Conservation (phyloP, 2,797 vertebrate genomes). For the Chrosomus eos region DNA sequence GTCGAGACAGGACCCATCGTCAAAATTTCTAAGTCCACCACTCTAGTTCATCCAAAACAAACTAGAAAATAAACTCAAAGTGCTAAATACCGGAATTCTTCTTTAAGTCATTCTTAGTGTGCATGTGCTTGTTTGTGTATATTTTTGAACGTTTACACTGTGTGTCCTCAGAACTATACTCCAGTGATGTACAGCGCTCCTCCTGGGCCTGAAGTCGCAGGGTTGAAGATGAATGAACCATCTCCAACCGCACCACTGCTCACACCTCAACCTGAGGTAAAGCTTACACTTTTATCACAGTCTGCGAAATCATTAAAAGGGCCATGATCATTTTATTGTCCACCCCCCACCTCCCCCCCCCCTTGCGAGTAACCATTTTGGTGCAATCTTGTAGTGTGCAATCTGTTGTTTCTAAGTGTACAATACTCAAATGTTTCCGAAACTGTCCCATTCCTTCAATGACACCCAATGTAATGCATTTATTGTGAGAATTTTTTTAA, state of each 20-base stretch:
- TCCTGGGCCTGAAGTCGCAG: slow-evolving; percentile 43
- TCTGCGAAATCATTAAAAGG: background rate
- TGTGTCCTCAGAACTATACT: slow-evolving; percentile 63
- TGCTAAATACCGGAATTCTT: too few relatives aligned
- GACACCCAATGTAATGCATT: background rate
- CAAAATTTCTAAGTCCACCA: too few relatives aligned
- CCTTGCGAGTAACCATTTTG: background rate
- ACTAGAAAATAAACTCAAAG: too few relatives aligned
- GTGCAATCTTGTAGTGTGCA: background rate
- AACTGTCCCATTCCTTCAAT: background rate
- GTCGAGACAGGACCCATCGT: too few relatives aligned
- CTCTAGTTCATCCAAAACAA: too few relatives aligned
- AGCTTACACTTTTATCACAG: background rate
- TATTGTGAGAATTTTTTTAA: background rate
- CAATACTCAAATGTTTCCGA: too few relatives aligned
- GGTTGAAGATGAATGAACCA: slow-evolving; percentile 55
- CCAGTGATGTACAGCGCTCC: slow-evolving; percentile 66
- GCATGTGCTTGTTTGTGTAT: background rate
- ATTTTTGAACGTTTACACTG: background rate
- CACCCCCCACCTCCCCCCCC: background rate
- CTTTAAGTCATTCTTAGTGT: background rate
- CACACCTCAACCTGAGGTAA: slow-evolving; percentile 59
- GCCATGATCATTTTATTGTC: background rate
- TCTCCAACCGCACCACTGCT: slow-evolving; percentile 47
- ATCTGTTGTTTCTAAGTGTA: too few relatives aligned